Percentiles rank a stretch among this genome's conserved stretches.
Evolutionary conservation across 2,113 vertebrate genomes (phyloP).

Genomic region (Edolisoma coerulescens): DNA sequence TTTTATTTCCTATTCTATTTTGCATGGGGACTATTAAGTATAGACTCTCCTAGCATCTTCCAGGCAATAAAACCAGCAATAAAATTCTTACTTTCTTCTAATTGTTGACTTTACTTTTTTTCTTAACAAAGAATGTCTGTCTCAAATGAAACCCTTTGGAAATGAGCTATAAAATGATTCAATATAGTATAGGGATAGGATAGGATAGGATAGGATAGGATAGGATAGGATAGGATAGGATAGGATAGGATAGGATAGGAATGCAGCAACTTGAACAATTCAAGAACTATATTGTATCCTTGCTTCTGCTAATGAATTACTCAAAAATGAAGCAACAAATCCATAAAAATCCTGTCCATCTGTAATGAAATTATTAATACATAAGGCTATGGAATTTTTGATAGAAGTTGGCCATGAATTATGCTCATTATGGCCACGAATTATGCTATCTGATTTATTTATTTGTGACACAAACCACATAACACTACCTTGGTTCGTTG

Average conservation of each 20-base stretch:
- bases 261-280: not conserved
- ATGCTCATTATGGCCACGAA: not conserved
- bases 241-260: not conserved
- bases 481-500: not conserved
- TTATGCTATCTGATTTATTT: not conserved
- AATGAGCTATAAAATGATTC: not conserved
- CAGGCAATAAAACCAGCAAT: not conserved
- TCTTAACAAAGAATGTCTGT: not conserved
- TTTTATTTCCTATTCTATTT: constrained; percentile 1
- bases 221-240: not conserved
- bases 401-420: not conserved
- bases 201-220: not conserved
- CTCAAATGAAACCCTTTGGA: not conserved
- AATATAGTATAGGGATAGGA: not conserved
- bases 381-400: not conserved
- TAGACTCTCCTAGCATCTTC: not conserved
- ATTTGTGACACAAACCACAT: not conserved
- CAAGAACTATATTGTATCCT: not conserved
- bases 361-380: not conserved
- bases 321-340: not conserved
- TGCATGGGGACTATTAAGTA: not conserved
- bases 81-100: not conserved
- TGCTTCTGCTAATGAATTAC: not conserved
- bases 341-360: not conserved
- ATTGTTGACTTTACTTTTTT: not conserved